These are phyloP conservation scores for Thaleichthys pacificus DNA, from an alignment of 2,797 vertebrate genomes.

Conservation along the genomic window DNA sequence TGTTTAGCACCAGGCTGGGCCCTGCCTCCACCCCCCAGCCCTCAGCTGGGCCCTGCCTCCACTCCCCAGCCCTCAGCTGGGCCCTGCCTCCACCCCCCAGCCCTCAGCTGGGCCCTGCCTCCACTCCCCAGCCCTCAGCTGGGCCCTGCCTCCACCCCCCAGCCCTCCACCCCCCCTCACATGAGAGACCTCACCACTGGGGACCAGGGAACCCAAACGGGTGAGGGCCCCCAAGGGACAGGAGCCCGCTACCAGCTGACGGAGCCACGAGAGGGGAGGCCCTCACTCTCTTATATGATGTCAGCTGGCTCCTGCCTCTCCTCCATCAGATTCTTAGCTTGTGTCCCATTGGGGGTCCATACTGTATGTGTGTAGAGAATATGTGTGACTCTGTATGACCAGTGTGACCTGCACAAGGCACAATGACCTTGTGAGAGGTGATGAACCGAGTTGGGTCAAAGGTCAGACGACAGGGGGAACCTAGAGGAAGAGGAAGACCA, in stretches of 20 bases:
- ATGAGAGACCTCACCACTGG: conserved; percentile 24
- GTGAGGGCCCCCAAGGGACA: conserved; percentile 42
- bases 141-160: conserved; percentile 20
- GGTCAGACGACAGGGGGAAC: neutral
- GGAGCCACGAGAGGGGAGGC: conserved; percentile 61
- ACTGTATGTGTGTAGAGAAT: conserved; percentile 30
- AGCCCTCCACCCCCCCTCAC: conserved; percentile 12
- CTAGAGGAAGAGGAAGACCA: conserved; percentile 9
- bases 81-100: conserved; percentile 10
- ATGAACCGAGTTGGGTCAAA: neutral
- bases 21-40: conserved; percentile 26
- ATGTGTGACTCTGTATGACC: conserved; percentile 11
- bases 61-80: conserved; percentile 19
- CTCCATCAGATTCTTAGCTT: conserved; percentile 38
- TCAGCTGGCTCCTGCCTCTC: conserved; percentile 44
- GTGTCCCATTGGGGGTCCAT: conserved; percentile 33
- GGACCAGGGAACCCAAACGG: conserved; percentile 56
- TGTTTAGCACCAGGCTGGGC: conserved; percentile 70
- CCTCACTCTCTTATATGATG: conserved; percentile 65
- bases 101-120: conserved; percentile 33
- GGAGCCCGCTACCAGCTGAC: conserved; percentile 54
- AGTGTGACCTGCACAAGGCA: conserved; percentile 32
- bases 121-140: conserved; percentile 17
- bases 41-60: conserved; percentile 20
- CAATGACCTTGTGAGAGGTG: conserved; percentile 24